These are phyloP conservation scores for Augochlora pura DNA, from an alignment of 1,140 invertebrate genomes.

Conservation along the genomic window DNA sequence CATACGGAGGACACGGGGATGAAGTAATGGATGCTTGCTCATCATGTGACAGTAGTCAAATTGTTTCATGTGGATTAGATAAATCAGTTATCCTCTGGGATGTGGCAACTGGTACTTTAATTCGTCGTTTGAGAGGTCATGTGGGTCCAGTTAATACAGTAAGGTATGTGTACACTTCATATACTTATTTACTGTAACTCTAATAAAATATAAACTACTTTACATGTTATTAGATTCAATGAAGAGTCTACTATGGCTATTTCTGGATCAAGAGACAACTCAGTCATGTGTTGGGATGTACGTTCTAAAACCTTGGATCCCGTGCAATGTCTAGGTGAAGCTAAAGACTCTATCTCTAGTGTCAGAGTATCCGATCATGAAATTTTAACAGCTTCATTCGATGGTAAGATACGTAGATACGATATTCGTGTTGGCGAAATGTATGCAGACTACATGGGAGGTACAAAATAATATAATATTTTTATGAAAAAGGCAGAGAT, in stretches of 20 bases:
- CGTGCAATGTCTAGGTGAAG: slow-evolving; percentile 92
- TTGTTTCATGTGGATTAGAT: slow-evolving; percentile 93
- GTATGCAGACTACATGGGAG: slow-evolving; percentile 91
- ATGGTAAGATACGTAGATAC: slow-evolving; percentile 92
- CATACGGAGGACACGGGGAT: slow-evolving; percentile 96
- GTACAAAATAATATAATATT: slow-evolving; percentile 71
- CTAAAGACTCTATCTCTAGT: slow-evolving; percentile 95
- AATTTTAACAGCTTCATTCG: slow-evolving; percentile 95
- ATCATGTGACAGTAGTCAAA: slow-evolving; percentile 94
- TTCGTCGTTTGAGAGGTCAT: slow-evolving; percentile 92
- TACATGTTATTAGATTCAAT: slow-evolving; percentile 85
- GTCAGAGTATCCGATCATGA: slow-evolving; percentile 93
- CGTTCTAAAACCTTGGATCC: slow-evolving; percentile 87
- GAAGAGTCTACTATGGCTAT: slow-evolving; percentile 95
- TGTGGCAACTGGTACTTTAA: slow-evolving; percentile 90
- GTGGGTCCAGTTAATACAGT: slow-evolving; percentile 93
- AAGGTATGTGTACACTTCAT: slow-evolving; percentile 58
- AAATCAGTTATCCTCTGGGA: slow-evolving; percentile 95
- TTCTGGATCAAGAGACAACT: slow-evolving; percentile 95
- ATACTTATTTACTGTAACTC: background rate
- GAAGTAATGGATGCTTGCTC: slow-evolving; percentile 96
- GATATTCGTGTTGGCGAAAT: slow-evolving; percentile 93
- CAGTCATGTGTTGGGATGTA: slow-evolving; percentile 94
- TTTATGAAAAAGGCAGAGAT: slow-evolving; percentile 13
- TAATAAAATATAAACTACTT: slow-evolving; percentile 15